Evolutionary conservation across 2,888 invertebrate species (phyloP), one percentile per base, ranked within the genome.

Genomic region (Chymomyza amoena): DNA sequence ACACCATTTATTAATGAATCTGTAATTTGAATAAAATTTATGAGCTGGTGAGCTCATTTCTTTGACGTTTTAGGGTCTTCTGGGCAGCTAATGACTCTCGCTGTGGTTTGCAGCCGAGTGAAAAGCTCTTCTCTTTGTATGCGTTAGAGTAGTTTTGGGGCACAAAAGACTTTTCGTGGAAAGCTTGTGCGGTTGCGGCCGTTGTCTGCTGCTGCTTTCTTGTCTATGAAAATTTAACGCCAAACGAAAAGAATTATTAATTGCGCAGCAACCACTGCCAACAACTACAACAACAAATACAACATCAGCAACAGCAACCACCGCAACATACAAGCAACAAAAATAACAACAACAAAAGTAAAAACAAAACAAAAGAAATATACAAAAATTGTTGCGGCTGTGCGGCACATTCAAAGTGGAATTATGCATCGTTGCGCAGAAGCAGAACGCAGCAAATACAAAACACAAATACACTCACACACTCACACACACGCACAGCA

Each of bases 371-470:
- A 73, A 75, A 76, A 78, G 62, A 54, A 72, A 72, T 57, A 69
- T 16, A 15, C 66, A 60, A 59, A 59, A 50, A 66, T 68, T 64
- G 68, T 70, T 39, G 54, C 36, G 52, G 39, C 16, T 50, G 65
- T 20, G 61, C 60, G 70, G 68, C 73, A 68, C 20, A 69, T 60
- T 60, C 61, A 73, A 82, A 88, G 89, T 88, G 90, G 89, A 90
- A 90, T 89, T 90, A 88, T 90, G 89, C 89, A 89, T 89, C 89
- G 90, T 78, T 90, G 89, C 90, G 90, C 89, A 90, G 89, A 88
- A 89, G 89, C 88, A 90, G 88, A 89, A 89, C 82, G 84, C 85
- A 84, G 80, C 74, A 80, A 78, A 61, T 54, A 56, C 62, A 61
- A 73, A 62, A 70, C 61, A 69, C 45, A 68, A 28, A 75, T 54